Conservation (phyloP, 2,888 invertebrate species). For the Pheosia gnoma region DNA sequence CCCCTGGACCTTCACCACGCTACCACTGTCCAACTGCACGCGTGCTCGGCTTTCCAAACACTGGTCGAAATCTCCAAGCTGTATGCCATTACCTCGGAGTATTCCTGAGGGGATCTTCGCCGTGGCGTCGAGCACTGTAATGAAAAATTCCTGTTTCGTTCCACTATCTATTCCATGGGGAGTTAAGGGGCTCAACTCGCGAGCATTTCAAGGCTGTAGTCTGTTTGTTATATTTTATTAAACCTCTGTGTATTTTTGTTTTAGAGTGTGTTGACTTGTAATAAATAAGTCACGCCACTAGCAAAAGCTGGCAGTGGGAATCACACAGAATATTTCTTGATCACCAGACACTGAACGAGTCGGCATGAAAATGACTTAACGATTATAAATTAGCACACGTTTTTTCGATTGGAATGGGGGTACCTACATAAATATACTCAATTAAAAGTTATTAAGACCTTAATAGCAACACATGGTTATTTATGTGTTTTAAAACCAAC, state of each 20-base stretch:
- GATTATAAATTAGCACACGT: not conserved
- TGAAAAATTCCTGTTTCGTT: constrained; percentile 61
- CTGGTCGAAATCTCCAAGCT: constrained; percentile 88
- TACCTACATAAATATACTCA: not conserved
- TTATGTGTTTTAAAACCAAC: constrained; percentile 52
- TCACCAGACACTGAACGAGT: not conserved
- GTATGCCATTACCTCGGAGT: constrained; percentile 88
- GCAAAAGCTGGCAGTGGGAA: no score
- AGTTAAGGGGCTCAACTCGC: constrained; percentile 34
- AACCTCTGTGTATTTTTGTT: not conserved
- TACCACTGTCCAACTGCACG: constrained; percentile 83
- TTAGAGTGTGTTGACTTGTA: no score
- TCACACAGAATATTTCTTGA: no score
- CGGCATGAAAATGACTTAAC: not conserved
- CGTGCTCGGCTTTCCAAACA: constrained; percentile 86
- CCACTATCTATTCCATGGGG: constrained; percentile 47
- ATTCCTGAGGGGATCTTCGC: constrained; percentile 88
- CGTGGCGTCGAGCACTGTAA: constrained; percentile 88
- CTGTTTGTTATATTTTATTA: constrained; percentile 25
- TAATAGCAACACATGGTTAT: constrained; percentile 37
- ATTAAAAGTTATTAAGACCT: constrained; percentile 15
- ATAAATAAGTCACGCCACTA: no score
- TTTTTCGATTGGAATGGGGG: not conserved
- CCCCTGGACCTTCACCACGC: constrained; percentile 86
- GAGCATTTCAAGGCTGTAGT: constrained; percentile 27